Evolutionary conservation across 2,797 vertebrate genomes (phyloP).

Genomic region (Phrynocephalus guinanensis): DNA sequence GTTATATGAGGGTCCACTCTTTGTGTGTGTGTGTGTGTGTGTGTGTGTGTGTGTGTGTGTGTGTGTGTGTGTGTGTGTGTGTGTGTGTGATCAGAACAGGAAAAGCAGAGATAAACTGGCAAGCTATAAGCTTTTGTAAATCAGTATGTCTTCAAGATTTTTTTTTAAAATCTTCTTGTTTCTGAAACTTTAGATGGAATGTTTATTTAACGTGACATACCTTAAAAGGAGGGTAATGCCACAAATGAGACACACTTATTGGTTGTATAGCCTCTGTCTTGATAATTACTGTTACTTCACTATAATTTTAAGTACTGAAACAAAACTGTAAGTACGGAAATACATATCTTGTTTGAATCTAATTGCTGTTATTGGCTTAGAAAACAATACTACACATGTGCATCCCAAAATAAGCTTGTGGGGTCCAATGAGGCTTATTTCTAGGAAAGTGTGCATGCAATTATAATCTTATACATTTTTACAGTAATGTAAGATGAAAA

Average conservation of each 20-base stretch:
- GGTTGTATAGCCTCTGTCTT: background rate
- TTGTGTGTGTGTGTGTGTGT: no score
- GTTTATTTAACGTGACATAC: background rate
- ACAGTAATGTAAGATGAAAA: background rate
- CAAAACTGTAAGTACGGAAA: background rate
- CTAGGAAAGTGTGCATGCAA: background rate
- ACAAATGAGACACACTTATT: background rate
- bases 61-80: no score
- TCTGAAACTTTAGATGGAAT: background rate
- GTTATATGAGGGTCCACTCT: no score
- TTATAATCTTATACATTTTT: background rate
- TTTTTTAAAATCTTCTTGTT: constrained; percentile 8
- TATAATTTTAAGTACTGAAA: background rate
- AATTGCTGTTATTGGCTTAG: background rate
- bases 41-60: no score
- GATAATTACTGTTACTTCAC: constrained; percentile 1
- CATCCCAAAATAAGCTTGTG: background rate
- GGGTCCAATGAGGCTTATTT: background rate
- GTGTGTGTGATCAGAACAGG: background rate
- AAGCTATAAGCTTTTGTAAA: background rate
- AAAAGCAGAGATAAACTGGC: background rate
- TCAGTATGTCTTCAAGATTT: background rate
- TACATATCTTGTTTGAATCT: background rate
- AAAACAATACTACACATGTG: background rate
- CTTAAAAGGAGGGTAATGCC: background rate